Conservation (phyloP, 2,888 invertebrate species). For the Caenorhabditis drosophilae region DNA sequence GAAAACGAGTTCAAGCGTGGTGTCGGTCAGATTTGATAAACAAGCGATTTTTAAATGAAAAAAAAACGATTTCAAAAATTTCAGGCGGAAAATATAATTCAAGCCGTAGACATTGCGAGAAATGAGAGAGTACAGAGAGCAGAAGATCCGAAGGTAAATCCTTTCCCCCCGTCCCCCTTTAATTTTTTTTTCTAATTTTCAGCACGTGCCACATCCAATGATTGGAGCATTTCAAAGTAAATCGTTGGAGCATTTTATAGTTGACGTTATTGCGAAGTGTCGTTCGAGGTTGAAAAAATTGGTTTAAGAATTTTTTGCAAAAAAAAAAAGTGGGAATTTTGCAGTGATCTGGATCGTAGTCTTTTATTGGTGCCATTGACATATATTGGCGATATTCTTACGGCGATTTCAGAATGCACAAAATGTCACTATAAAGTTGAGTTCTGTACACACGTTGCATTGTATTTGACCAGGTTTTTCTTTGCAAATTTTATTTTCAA, state of each 20-base stretch:
- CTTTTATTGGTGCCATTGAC: constrained; percentile 84
- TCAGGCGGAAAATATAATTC: constrained; percentile 86
- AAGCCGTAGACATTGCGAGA: constrained; percentile 82
- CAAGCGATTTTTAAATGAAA: neutral
- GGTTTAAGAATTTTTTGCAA: neutral
- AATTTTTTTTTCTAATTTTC: no score
- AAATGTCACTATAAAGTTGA: constrained; percentile 79
- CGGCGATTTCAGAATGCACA: constrained; percentile 78
- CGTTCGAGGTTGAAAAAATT: constrained; percentile 28
- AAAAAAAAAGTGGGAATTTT: constrained; percentile 4
- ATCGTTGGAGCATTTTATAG: constrained; percentile 81
- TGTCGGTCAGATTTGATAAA: constrained; percentile 2
- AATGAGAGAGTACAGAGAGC: constrained; percentile 43
- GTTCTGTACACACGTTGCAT: constrained; percentile 79
- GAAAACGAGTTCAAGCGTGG: constrained; percentile 78
- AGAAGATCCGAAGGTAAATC: constrained; percentile 52
- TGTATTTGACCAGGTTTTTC: constrained; percentile 74
- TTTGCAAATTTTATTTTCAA: no score
- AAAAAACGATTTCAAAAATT: constrained; percentile 3
- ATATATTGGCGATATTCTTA: constrained; percentile 81
- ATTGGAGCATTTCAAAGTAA: constrained; percentile 82
- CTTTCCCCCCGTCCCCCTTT: no score
- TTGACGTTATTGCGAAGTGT: constrained; percentile 76
- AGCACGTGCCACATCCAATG: constrained; percentile 77
- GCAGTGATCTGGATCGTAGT: constrained; percentile 88